Percentiles rank a stretch among this genome's conserved stretches.
These are phyloP conservation scores for Tenodera sinensis DNA, from an alignment of 2,888 invertebrate species.

Conservation along the genomic window DNA sequence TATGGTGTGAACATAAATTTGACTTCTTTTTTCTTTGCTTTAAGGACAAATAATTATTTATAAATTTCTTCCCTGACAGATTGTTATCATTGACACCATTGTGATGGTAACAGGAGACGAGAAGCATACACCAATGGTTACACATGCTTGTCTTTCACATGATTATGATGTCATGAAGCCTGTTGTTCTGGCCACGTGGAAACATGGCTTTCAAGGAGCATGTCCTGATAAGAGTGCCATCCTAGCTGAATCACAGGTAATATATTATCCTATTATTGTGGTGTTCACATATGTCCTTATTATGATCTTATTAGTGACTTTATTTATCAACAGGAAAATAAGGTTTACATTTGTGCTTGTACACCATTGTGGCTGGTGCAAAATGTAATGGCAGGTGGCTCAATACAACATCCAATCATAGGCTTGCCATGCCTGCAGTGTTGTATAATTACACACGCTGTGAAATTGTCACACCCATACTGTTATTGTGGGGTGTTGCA, in stretches of 20 bases:
- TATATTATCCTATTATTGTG: neutral
- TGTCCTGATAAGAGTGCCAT: conserved; percentile 90
- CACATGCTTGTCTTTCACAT: conserved; percentile 80
- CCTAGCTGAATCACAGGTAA: conserved; percentile 78
- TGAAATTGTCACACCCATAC: too few species aligned
- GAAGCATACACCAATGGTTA: conserved; percentile 56
- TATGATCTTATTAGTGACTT: too few species aligned
- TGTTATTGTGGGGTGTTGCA: too few species aligned
- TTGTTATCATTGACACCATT: conserved; percentile 87
- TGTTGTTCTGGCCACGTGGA: conserved; percentile 90
- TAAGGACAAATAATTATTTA: neutral
- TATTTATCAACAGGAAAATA: too few species aligned
- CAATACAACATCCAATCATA: too few species aligned
- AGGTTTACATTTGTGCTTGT: too few species aligned
- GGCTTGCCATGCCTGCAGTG: too few species aligned
- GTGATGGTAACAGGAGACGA: conserved; percentile 81
- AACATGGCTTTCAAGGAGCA: conserved; percentile 86
- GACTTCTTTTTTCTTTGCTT: neutral
- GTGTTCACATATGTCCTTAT: too few species aligned
- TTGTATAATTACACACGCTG: too few species aligned
- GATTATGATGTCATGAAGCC: conserved; percentile 93
- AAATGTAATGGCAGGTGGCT: too few species aligned
- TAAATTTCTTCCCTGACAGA: conserved; percentile 48
- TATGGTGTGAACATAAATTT: neutral
- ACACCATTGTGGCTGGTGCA: too few species aligned